A percentile compares a stretch with the other conserved stretches of the same genome.
Evolutionary conservation across 1,140 invertebrate species (phyloP).

Genomic region (silkworm (Bombyx mori)): DNA sequence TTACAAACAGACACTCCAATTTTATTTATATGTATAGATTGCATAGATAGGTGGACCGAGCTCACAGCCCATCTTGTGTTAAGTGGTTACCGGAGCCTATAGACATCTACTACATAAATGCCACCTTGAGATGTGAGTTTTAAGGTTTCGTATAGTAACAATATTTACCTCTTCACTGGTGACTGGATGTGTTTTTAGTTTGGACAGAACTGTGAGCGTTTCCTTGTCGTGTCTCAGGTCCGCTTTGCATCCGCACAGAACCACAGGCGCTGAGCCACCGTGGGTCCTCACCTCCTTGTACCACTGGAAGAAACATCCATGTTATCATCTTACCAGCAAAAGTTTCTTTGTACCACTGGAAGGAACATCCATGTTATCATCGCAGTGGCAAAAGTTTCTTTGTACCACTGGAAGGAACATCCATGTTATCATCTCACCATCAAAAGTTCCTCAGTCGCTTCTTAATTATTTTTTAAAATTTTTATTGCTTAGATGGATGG

Average conservation of each 20-base stretch:
- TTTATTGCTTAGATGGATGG: too few species aligned
- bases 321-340: background rate
- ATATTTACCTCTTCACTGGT: conserved; percentile 72
- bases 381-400: too few species aligned
- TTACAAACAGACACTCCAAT: too few species aligned
- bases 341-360: conserved; percentile 33
- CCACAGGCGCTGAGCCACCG: conserved; percentile 75
- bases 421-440: background rate
- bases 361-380: conserved; percentile 8
- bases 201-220: conserved; percentile 68
- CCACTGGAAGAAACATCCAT: conserved; percentile 67
- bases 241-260: conserved; percentile 77
- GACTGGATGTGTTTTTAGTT: conserved; percentile 69
- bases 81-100: too few species aligned
- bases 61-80: too few species aligned
- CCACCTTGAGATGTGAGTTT: background rate
- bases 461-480: too few species aligned
- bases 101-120: background rate
- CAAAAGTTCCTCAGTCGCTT: too few species aligned
- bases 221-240: conserved; percentile 72
- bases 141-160: background rate
- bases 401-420: conserved; percentile 38
- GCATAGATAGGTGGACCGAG: too few species aligned
- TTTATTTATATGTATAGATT: too few species aligned
- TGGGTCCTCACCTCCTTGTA: conserved; percentile 78